Evolutionary conservation across 2,888 invertebrate genomes (phyloP).

Genomic region (Branchipolynoe longqiensis): DNA sequence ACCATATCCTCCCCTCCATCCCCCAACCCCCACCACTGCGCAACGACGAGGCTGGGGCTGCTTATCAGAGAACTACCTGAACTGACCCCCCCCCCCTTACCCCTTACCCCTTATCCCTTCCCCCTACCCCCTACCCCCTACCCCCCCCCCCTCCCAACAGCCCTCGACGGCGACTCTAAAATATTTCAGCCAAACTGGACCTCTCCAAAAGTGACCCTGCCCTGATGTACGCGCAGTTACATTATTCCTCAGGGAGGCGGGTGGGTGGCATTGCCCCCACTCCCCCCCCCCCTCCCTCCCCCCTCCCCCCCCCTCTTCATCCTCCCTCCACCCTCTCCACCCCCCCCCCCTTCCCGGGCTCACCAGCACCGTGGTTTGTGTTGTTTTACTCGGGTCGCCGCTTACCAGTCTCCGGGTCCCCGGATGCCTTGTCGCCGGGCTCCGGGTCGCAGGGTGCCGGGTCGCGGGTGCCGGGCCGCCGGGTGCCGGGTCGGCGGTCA

Average conservation of each 20-base stretch:
- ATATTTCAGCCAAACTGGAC: neutral
- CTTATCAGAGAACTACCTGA: too few species aligned
- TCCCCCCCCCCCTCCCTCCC: neutral
- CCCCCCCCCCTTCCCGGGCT: neutral
- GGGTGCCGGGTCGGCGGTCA: too few species aligned
- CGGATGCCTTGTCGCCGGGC: too few species aligned
- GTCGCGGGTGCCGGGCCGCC: too few species aligned
- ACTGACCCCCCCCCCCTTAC: neutral
- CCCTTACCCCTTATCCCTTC: neutral
- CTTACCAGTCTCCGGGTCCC: too few species aligned
- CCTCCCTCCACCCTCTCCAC: neutral
- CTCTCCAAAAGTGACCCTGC: too few species aligned
- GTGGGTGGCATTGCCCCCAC: neutral
- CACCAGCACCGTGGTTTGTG: neutral
- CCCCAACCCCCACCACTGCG: neutral
- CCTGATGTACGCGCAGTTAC: too few species aligned
- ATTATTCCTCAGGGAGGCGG: too few species aligned
- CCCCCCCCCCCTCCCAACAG: neutral
- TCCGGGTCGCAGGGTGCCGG: too few species aligned
- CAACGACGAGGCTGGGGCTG: too few species aligned
- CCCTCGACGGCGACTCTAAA: neutral
- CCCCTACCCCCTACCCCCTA: neutral
- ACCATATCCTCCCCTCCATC: neutral
- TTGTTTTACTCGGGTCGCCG: too few species aligned
- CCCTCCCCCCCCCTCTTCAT: neutral